Evolutionary conservation across 2,888 invertebrate species (phyloP), one percentile per base, ranked within the genome.

Genomic region (Ophraella communa): DNA sequence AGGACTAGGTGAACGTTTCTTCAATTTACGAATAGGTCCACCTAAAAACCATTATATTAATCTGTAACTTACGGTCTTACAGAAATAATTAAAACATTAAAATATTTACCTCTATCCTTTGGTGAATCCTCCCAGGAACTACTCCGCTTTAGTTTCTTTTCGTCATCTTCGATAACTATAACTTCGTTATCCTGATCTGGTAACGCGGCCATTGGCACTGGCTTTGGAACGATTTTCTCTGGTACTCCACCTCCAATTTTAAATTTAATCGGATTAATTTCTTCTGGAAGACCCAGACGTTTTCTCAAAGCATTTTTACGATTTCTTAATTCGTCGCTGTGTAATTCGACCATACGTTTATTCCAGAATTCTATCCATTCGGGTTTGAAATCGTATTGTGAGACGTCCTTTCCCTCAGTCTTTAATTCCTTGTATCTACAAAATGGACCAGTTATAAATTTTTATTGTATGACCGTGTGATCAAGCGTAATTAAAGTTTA

Each of bases 351-450:
- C 89, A 94, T 92, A 10, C 92, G 87, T 64, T 87, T 87, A 74
- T 92, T 92, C 95, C 95, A 95, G 79, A 88, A 94, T 55, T 87
- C 83, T 57, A 94, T 93, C 95, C 95, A 95, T 76, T 95, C 95
- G 0, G 93, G 92, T 73, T 94, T 94, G 78, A 93, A 95, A 77
- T 95, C 94, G 77, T 94, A 89, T 69, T 89, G 90, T 30, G 89
- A 85, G 0, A 92, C 90, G 78, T 95, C 93, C 78, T 89, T 88
- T 3, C 77, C 77, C 66, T 74, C 72, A 0, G 68, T 61, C 65
- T 79, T 78, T 35, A 79, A 69, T 61, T 79, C 78, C 62, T 79
- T 78, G 59, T 79, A 79, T 8, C 76, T 77, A 57, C 57, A 64
- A 68, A 21, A 56, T n/a, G n/a, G n/a, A n/a, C n/a, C n/a, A n/a